Evolutionary conservation across 2,797 vertebrate species (phyloP).

Genomic region (Crypturellus tataupa): DNA sequence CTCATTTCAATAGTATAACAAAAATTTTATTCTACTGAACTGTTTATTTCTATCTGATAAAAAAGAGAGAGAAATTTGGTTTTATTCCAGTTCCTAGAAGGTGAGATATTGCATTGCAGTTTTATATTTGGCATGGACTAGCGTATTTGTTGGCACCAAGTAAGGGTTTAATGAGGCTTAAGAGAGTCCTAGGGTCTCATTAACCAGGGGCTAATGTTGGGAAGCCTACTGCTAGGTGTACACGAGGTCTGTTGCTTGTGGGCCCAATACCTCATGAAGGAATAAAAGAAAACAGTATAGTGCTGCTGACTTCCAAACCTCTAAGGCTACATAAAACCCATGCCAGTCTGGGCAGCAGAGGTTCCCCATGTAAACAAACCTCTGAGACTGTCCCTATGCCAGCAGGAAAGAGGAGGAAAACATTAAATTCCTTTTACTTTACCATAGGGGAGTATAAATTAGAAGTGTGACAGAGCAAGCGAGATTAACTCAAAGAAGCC

Average conservation of each 20-base stretch:
- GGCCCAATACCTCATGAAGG: not conserved
- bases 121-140: slow-evolving; percentile 2
- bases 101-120: not conserved
- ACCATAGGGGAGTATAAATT: not conserved
- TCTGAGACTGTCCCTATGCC: not conserved
- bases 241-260: not conserved
- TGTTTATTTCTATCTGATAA: not conserved
- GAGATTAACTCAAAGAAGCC: not conserved
- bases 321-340: not conserved
- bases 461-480: not conserved
- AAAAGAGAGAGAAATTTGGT: not conserved
- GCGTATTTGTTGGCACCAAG: slow-evolving; percentile 15
- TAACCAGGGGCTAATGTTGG: not conserved
- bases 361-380: not conserved
- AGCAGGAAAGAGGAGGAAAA: not conserved
- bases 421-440: not conserved
- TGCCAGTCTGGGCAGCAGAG: not conserved
- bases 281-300: not conserved
- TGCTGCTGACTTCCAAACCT: not conserved
- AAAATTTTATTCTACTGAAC: not conserved
- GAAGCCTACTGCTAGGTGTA: not conserved
- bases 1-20: not conserved
- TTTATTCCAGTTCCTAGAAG: not conserved
- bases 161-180: slow-evolving; percentile 5
- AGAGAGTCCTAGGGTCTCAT: not conserved